A percentile compares a stretch with the other conserved stretches of the same genome.
These are phyloP conservation scores for Drosophila navojoa DNA, from an alignment of 1,140 invertebrate species.

Conservation along the genomic window DNA sequence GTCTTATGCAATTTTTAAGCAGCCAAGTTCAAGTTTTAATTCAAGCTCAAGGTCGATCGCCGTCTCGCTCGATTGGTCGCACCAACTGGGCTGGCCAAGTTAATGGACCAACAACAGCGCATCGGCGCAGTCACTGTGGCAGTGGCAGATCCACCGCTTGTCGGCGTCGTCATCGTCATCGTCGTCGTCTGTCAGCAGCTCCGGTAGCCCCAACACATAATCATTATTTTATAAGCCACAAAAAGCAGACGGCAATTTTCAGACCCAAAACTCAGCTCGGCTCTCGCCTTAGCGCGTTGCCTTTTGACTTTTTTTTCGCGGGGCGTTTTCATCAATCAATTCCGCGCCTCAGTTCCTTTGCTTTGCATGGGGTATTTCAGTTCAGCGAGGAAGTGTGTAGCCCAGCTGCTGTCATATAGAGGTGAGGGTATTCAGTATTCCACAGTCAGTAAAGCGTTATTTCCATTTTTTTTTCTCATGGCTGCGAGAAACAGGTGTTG, in stretches of 20 bases:
- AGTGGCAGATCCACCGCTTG: constrained; percentile 3
- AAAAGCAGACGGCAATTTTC: constrained; percentile 57
- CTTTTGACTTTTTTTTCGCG: constrained; percentile 39
- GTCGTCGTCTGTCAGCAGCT: constrained; percentile 31
- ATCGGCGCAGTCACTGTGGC: constrained; percentile 17
- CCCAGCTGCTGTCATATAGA: not conserved
- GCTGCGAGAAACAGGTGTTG: constrained; percentile 25
- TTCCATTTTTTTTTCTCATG: not conserved
- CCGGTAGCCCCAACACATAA: constrained; percentile 71
- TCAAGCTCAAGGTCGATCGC: constrained; percentile 73
- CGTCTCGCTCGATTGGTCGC: constrained; percentile 1
- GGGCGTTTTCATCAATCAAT: constrained; percentile 78
- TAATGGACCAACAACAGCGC: constrained; percentile 40
- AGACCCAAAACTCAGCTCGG: constrained; percentile 11
- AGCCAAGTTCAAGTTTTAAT: constrained; percentile 63
- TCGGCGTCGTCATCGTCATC: constrained; percentile 31
- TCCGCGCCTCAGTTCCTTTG: constrained; percentile 47
- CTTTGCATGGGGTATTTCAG: not conserved
- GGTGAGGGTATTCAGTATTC: constrained; percentile 5
- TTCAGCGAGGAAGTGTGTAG: not conserved
- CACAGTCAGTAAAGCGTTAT: not conserved
- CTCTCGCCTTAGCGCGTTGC: not conserved
- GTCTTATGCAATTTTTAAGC: constrained; percentile 55
- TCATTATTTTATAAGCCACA: constrained; percentile 70
- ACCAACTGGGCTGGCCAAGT: constrained; percentile 15